Percentiles rank a stretch among this genome's conserved stretches.
Conservation (phyloP, 2,888 invertebrate species). For the Teinopalpus imperialis region DNA sequence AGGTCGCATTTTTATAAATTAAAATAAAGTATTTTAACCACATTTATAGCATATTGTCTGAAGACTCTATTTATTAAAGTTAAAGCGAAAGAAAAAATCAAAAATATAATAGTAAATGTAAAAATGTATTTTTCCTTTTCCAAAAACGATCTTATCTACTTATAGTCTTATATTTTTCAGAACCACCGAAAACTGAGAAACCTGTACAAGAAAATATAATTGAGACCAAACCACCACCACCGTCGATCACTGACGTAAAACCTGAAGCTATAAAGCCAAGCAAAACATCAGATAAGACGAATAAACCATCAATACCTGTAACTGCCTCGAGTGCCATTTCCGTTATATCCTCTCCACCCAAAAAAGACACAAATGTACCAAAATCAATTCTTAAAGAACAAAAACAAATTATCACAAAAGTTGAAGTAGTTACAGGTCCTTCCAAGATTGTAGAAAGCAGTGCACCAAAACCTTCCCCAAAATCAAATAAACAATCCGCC, state of each 20-base stretch:
- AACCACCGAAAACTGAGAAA: conserved; percentile 69
- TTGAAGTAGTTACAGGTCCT: conserved; percentile 81
- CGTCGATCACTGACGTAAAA: conserved; percentile 57
- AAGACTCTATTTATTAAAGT: conserved; percentile 23
- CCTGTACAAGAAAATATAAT: conserved; percentile 71
- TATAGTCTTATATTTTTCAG: too few relatives aligned
- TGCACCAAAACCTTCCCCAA: conserved; percentile 51
- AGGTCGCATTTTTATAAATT: conserved; percentile 67
- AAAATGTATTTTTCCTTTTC: too few relatives aligned
- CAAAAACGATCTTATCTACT: too few relatives aligned
- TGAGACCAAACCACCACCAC: conserved; percentile 72
- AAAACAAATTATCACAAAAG: conserved; percentile 74
- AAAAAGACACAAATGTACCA: conserved; percentile 67
- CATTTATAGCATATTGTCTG: not conserved
- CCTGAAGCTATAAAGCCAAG: conserved; percentile 74
- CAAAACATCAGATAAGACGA: conserved; percentile 63
- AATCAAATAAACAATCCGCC: conserved; percentile 52
- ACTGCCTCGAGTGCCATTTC: conserved; percentile 65
- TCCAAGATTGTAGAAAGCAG: conserved; percentile 69
- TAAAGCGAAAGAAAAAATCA: too few relatives aligned
- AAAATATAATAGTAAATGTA: too few relatives aligned
- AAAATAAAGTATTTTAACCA: not conserved
- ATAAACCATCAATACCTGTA: conserved; percentile 58
- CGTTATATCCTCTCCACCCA: conserved; percentile 62
- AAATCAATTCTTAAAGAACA: conserved; percentile 73